Evolutionary conservation across 2,113 vertebrate genomes (phyloP), one percentile per base, ranked within the genome.

Genomic region (Chauna torquata): DNA sequence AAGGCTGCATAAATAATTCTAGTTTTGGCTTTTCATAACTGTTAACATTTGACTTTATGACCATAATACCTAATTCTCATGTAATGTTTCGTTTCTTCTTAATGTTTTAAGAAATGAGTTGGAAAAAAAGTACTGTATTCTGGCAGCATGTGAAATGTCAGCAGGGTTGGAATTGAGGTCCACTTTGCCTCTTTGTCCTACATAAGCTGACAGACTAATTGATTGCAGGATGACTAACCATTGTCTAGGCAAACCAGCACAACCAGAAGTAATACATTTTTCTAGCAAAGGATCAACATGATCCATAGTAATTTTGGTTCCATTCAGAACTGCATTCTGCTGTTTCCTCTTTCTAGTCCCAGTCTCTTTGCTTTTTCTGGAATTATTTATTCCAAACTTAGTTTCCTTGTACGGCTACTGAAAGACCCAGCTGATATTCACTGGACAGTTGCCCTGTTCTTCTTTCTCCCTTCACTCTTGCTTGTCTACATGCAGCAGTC

Each of bases 101-200:
- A 82, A 65, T 4, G n/a, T 80, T 86, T 82, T 36, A 90, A 92
- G 62, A 93, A 94, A 80, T 76, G 8, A 80, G 58, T 80, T 86
- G 94, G 88, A 82, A 86, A 95, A 95, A 93, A 79, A 75, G 18
- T 68, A 75, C 66, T 82, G 74, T 92, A 36, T 86, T 94, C 82
- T 95, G 90, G 90, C 95, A 97, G 71, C 62, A 72, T 82, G 40
- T 79, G 36, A 93, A 97, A 96, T 93, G 94, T 95, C 96, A 94
- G 79, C 71, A 85, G 88, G 40, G n/a, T 34, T 95, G 88, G 70
- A 90, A 92, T 77, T 82, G 40, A 77, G 75, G 82, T 82, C 49
- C 45, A 57, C 75, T 93, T 82, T 72, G 40, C 25, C 72, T 17
- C 17, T 86, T 88, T 78, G 54, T 75, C 59, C 80, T 78, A 13